A percentile compares a stretch with the other conserved stretches of the same genome.
Conservation (phyloP, 2,113 vertebrate species). For the Phalacrocorax pelagicus region DNA sequence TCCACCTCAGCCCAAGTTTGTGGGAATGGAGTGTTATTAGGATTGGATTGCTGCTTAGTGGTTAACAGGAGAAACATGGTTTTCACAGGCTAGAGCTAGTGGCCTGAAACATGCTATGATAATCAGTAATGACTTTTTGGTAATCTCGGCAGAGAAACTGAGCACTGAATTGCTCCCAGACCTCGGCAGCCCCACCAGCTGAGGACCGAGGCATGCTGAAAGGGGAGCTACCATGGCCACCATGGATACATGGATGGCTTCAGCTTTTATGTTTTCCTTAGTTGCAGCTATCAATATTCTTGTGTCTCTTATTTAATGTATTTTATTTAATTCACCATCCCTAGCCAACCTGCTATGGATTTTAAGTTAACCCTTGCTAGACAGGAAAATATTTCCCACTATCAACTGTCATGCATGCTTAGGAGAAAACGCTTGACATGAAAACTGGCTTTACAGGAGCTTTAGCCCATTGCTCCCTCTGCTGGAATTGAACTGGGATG, state of each 20-base stretch:
- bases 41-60: background rate
- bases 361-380: background rate
- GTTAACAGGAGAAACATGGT: background rate
- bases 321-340: background rate
- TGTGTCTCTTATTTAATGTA: background rate
- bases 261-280: background rate
- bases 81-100: background rate
- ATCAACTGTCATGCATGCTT: background rate
- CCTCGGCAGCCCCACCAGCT: background rate
- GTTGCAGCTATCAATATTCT: background rate
- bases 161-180: background rate
- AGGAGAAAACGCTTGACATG: background rate
- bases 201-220: background rate
- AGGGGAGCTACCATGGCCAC: background rate
- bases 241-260: background rate
- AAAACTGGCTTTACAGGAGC: background rate
- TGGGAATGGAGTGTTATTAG: background rate
- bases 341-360: background rate
- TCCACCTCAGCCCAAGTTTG: background rate
- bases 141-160: background rate
- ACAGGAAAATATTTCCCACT: background rate
- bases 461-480: conserved; percentile 68
- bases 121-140: background rate
- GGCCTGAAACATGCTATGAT: background rate
- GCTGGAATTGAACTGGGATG: conserved; percentile 37